Percentiles rank a stretch among this genome's conserved stretches.
These are phyloP conservation scores for Porites australiensis DNA, from an alignment of 64 coral and sea anemone species.

Conservation along the genomic window DNA sequence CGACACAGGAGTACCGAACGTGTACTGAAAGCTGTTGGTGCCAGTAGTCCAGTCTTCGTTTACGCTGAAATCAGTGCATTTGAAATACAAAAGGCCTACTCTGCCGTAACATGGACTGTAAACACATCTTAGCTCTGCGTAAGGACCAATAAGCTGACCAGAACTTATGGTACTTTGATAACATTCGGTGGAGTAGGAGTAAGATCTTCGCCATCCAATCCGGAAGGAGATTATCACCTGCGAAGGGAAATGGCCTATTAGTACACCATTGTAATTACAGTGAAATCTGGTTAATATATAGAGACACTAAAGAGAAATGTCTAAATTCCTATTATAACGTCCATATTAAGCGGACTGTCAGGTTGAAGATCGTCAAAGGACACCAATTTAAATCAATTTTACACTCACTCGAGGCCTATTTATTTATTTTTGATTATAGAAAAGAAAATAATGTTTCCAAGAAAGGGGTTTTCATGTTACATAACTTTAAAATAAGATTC, in stretches of 20 bases:
- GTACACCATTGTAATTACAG: neutral
- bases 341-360: no score
- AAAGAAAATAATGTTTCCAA: no score
- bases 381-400: no score
- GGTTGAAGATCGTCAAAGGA: no score
- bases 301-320: neutral
- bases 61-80: conserved; percentile 61
- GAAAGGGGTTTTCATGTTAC: no score
- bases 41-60: conserved; percentile 63
- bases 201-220: conserved; percentile 67
- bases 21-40: conserved; percentile 41
- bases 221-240: conserved; percentile 51
- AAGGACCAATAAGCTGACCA: conserved; percentile 15
- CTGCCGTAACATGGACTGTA: neutral
- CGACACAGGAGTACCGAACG: neutral
- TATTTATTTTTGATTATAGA: no score
- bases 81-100: conserved; percentile 13
- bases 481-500: no score
- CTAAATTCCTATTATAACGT: no score
- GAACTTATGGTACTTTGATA: conserved; percentile 27
- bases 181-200: neutral
- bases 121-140: neutral
- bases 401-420: no score
- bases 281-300: no score
- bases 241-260: neutral